These are phyloP conservation scores for Dioctria rufipes DNA, from an alignment of 2,888 invertebrate species.

Conservation along the genomic window DNA sequence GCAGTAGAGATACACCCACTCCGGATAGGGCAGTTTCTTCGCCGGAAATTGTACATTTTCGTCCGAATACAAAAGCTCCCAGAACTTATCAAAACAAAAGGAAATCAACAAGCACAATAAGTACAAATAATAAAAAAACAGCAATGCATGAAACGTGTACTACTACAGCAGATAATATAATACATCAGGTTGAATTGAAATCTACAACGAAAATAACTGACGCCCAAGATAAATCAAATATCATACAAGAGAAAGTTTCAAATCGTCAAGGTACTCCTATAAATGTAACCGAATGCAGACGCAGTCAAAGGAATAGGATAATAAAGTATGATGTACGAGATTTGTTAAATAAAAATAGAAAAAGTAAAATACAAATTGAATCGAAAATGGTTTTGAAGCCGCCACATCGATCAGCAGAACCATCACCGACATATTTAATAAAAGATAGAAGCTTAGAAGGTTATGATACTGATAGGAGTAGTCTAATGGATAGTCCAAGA, in stretches of 20 bases:
- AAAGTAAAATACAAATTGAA: slow-evolving; percentile 69
- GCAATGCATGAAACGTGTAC: neutral
- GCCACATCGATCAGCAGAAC: neutral
- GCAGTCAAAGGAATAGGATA: slow-evolving; percentile 69
- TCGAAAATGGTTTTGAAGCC: slow-evolving; percentile 64
- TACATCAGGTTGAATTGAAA: no score
- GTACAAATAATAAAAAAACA: slow-evolving; percentile 10
- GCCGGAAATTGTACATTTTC: slow-evolving; percentile 55
- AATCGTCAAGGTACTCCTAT: neutral
- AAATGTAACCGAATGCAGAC: slow-evolving; percentile 64
- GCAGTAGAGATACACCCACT: slow-evolving; percentile 19
- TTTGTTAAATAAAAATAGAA: slow-evolving; percentile 66
- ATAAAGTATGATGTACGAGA: slow-evolving; percentile 70
- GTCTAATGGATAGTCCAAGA: slow-evolving; percentile 47
- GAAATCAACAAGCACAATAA: slow-evolving; percentile 34
- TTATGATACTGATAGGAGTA: slow-evolving; percentile 47
- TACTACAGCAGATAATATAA: neutral
- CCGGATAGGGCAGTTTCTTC: slow-evolving; percentile 52
- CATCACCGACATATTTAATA: slow-evolving; percentile 4
- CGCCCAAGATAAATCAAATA: slow-evolving; percentile 40
- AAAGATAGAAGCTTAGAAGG: slow-evolving; percentile 8
- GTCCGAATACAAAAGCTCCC: slow-evolving; percentile 47
- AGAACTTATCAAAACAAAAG: slow-evolving; percentile 56
- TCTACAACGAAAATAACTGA: neutral
- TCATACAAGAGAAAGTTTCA: slow-evolving; percentile 20